phyloP scores from a whole-genome alignment of 2,797 vertebrate species.

The Centropyge bicolor region DNA sequence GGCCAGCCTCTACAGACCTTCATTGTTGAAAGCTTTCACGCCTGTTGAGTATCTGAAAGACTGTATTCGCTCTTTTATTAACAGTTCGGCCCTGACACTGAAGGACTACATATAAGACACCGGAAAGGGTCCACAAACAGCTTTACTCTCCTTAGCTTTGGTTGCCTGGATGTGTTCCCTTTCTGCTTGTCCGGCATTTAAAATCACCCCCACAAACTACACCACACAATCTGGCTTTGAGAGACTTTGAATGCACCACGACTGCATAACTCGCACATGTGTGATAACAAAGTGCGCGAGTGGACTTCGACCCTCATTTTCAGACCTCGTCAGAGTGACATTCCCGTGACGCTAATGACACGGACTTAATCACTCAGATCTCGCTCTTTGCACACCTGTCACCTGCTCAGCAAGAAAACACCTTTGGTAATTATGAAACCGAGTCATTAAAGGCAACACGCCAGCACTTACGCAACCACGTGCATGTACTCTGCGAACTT shows the following conservation, averaged over 20 bases:
- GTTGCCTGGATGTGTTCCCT: slow-evolving; percentile 58
- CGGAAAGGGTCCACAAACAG: slow-evolving; percentile 19
- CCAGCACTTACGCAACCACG: slow-evolving; percentile 89
- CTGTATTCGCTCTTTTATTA: slow-evolving; percentile 48
- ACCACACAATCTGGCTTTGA: not conserved
- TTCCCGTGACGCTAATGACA: slow-evolving; percentile 3
- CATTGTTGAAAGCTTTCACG: slow-evolving; percentile 51
- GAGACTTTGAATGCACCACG: not conserved
- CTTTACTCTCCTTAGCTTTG: slow-evolving; percentile 27
- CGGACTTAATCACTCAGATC: not conserved
- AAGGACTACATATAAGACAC: slow-evolving; percentile 59
- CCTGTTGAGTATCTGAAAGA: slow-evolving; percentile 50
- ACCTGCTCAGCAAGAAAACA: slow-evolving; percentile 17
- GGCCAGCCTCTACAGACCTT: slow-evolving; percentile 39
- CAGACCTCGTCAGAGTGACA: not conserved
- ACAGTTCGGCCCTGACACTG: slow-evolving; percentile 13
- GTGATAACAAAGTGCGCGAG: slow-evolving; percentile 16
- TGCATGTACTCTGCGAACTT: slow-evolving; percentile 94
- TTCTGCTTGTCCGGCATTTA: slow-evolving; percentile 65
- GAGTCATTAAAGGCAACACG: not conserved
- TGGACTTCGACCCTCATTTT: slow-evolving; percentile 39
- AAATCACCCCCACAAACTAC: slow-evolving; percentile 17
- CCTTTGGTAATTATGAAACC: slow-evolving; percentile 14
- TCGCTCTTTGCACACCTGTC: slow-evolving; percentile 18
- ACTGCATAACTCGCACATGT: slow-evolving; percentile 2